These are phyloP conservation scores for Mylabris phalerata DNA, from an alignment of 1,140 invertebrate species.

Conservation along the genomic window DNA sequence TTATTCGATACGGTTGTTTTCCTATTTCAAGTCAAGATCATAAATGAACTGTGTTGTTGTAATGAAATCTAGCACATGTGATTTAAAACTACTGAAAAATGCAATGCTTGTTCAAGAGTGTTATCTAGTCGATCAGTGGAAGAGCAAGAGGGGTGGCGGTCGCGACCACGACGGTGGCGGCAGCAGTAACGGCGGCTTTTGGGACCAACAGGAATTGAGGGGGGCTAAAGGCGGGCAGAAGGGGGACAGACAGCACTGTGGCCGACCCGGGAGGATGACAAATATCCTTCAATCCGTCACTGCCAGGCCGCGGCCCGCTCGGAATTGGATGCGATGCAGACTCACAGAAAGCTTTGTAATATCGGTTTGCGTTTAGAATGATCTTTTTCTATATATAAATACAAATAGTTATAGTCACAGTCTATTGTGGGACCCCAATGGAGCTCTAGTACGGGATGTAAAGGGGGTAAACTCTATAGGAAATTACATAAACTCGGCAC, in stretches of 20 bases:
- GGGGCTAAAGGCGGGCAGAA: slow-evolving; percentile 21
- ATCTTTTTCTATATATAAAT: slow-evolving; percentile 3
- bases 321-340: slow-evolving; percentile 45
- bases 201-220: neutral
- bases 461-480: slow-evolving; percentile 42
- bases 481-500: slow-evolving; percentile 46
- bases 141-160: no score
- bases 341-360: slow-evolving; percentile 45
- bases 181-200: no score
- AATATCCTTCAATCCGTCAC: slow-evolving; percentile 44
- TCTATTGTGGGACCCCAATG: slow-evolving; percentile 34
- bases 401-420: slow-evolving; percentile 22
- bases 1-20: no score
- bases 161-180: no score
- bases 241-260: slow-evolving; percentile 35
- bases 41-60: no score
- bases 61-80: no score
- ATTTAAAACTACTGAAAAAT: no score
- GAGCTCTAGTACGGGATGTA: slow-evolving; percentile 27
- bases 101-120: no score
- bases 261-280: slow-evolving; percentile 43
- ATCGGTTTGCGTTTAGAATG: slow-evolving; percentile 36
- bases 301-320: slow-evolving; percentile 41
- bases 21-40: no score
- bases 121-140: no score